These are phyloP conservation scores for Pomatostomus ruficeps DNA, from an alignment of 2,113 vertebrate genomes.

Conservation along the genomic window DNA sequence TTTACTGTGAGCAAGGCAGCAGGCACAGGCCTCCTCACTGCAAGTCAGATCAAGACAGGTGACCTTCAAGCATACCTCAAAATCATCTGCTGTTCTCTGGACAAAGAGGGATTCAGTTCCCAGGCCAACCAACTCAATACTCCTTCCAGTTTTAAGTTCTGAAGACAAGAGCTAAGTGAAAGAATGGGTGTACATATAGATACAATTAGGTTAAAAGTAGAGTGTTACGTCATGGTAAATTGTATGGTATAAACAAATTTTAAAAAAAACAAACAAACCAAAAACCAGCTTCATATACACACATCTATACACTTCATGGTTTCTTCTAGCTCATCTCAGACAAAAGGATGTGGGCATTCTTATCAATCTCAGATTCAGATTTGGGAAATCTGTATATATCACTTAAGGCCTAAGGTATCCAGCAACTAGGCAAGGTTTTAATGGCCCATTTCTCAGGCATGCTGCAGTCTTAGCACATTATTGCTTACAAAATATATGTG, in stretches of 20 bases:
- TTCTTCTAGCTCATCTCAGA: background rate
- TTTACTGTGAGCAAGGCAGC: background rate
- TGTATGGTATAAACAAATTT: background rate
- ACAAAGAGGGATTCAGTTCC: background rate
- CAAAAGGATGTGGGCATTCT: background rate
- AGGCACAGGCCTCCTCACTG: background rate
- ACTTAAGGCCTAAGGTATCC: background rate
- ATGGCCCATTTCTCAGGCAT: background rate
- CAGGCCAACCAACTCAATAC: background rate
- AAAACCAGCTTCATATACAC: background rate
- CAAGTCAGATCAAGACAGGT: background rate
- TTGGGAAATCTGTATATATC: background rate
- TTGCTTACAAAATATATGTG: background rate
- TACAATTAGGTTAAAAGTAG: background rate
- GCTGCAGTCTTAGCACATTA: background rate
- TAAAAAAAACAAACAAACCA: background rate
- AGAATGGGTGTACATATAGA: background rate
- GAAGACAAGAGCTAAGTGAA: background rate
- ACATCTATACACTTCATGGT: background rate
- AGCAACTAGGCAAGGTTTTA: background rate
- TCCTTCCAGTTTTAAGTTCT: background rate
- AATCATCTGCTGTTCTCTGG: background rate
- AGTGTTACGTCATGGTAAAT: background rate
- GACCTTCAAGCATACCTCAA: background rate
- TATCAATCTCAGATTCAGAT: background rate